phyloP scores from a whole-genome alignment of 1,140 invertebrate genomes.

The Colletes gigas region DNA sequence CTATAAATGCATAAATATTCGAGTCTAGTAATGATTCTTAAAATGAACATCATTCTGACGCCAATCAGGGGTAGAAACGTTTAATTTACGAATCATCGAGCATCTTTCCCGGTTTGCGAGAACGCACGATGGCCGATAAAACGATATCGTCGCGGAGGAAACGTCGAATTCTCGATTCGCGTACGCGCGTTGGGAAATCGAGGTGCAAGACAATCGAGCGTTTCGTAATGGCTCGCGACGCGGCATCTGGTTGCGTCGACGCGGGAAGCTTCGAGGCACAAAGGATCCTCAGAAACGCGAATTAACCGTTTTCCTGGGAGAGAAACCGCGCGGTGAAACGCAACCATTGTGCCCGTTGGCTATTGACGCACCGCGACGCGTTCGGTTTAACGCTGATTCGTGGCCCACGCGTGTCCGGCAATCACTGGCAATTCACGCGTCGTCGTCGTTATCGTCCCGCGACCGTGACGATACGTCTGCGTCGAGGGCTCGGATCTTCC shows the following conservation, averaged over 20 bases:
- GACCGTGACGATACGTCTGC: neutral
- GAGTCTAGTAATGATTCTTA: no score
- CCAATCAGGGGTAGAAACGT: no score
- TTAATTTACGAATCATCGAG: no score
- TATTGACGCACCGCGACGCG: neutral
- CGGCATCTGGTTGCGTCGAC: constrained; percentile 21
- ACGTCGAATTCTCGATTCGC: neutral
- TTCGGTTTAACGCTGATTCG: constrained; percentile 4
- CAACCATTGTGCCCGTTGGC: neutral
- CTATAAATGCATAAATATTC: no score
- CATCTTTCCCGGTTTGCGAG: constrained; percentile 30
- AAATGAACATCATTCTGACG: no score
- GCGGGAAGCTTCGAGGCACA: neutral
- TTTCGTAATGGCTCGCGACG: constrained; percentile 37
- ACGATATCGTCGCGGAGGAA: constrained; percentile 21
- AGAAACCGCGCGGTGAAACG: neutral
- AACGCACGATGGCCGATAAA: constrained; percentile 25
- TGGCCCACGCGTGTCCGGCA: constrained; percentile 7
- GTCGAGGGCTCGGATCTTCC: neutral
- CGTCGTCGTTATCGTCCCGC: neutral
- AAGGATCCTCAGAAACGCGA: neutral
- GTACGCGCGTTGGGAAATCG: constrained; percentile 32
- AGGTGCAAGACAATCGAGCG: constrained; percentile 29
- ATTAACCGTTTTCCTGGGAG: neutral
- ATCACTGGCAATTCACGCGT: constrained; percentile 17